Evolutionary conservation across 2,797 vertebrate genomes (phyloP), one percentile per base, ranked within the genome.

Genomic region (Linurgus olivaceus): DNA sequence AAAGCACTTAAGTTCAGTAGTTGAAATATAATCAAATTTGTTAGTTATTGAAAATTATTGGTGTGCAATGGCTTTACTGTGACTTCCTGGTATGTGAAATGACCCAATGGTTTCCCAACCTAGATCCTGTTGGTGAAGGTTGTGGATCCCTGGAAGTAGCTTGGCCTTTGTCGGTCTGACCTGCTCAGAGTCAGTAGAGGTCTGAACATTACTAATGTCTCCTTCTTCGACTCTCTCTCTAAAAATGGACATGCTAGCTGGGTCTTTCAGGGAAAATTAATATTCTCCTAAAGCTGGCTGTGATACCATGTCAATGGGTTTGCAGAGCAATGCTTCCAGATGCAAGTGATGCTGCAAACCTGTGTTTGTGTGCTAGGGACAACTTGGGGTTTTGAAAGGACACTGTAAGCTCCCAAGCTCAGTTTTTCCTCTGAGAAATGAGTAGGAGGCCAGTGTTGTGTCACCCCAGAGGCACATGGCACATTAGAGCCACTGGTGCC

Each of bases 401-500:
- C 3, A 33, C 13, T n/a, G 20, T 33, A 74, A 84, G 8, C 10
- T 62, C 37, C 25, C 38, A 57, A 51, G 3, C 5, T 67, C 66
- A 52, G 61, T 37, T 87, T 82, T 8, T 52, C 74, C 35, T n/a
- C 50, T 67, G 26, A 66, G 55, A 59, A 73, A 52, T 1, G 3
- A 79, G 33, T 23, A 51, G 47, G 40, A 88, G 67, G 18, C 58
- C 33, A 70, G 44, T 33, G 37, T 25, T 61, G 28, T 47, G 50
- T 37, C n/a, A 54, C 17, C 31, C n/a, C 42, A 51, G 71, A 54
- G 8, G 1, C 29, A 85, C 29, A 9, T 3, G 25, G 24, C 66
- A 42, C 0, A 0, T 47, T 33, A 54, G 44, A 62, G 33, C 33
- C 0, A 0, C 44, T 10, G 12, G 26, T n/a, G 29, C 11, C 13